These are phyloP conservation scores for Portunus trituberculatus DNA, from an alignment of 1,140 invertebrate species.

Conservation along the genomic window DNA sequence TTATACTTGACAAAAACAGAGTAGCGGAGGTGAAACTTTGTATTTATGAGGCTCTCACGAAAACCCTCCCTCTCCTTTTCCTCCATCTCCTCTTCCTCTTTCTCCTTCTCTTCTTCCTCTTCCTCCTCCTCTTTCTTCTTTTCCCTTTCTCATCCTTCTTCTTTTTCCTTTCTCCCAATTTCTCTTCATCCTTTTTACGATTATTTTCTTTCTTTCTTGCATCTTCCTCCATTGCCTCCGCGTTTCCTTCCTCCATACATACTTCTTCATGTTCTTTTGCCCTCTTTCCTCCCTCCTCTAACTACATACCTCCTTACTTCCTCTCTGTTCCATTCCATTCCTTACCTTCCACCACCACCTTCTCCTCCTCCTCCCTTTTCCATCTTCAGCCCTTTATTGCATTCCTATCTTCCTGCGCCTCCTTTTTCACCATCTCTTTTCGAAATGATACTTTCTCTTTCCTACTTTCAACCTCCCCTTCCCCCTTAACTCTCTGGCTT, in stretches of 20 bases:
- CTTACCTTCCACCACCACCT: background rate
- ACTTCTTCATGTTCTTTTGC: too few relatives aligned
- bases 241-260: too few relatives aligned
- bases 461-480: background rate
- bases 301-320: too few relatives aligned
- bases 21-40: background rate
- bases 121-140: background rate
- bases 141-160: background rate
- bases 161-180: too few relatives aligned
- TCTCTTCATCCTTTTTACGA: background rate
- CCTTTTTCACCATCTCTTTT: background rate
- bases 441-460: background rate
- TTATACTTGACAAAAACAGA: constrained; percentile 25
- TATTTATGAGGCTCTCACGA: background rate
- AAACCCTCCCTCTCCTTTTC: background rate
- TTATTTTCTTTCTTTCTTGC: background rate
- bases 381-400: background rate
- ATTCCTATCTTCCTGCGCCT: too few relatives aligned
- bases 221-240: background rate
- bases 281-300: too few relatives aligned
- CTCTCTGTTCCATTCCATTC: background rate
- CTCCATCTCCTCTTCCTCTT: background rate
- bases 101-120: background rate
- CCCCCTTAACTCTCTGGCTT: background rate
- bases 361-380: background rate